phyloP scores from a whole-genome alignment of 2,888 invertebrate genomes.

The Zootermopsis nevadensis region DNA sequence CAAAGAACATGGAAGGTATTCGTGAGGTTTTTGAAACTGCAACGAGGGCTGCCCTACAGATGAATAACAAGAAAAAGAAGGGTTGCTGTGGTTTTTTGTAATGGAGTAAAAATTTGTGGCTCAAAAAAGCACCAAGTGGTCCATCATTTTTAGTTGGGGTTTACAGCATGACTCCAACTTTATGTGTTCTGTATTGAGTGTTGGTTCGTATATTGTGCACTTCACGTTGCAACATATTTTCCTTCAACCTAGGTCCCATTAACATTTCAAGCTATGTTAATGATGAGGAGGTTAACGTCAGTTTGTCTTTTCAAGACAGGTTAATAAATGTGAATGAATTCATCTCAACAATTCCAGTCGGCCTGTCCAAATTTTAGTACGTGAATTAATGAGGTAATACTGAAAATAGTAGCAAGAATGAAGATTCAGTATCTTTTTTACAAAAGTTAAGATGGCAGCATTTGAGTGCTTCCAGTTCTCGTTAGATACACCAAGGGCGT shows the following conservation, averaged over 20 bases:
- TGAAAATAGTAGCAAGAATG: background rate
- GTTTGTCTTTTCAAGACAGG: background rate
- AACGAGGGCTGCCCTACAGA: slow-evolving; percentile 96
- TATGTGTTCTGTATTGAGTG: slow-evolving; percentile 2
- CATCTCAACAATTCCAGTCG: background rate
- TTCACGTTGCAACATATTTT: background rate
- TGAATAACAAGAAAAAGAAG: slow-evolving; percentile 91
- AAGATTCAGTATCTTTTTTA: background rate
- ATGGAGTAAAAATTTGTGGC: slow-evolving; percentile 55
- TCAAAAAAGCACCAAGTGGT: background rate
- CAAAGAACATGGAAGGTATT: slow-evolving; percentile 99
- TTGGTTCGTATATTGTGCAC: background rate
- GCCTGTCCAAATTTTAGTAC: background rate
- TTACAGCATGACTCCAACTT: background rate
- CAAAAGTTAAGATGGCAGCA: background rate
- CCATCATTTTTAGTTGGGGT: background rate
- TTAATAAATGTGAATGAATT: background rate
- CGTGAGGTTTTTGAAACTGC: slow-evolving; percentile 99
- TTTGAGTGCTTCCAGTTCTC: background rate
- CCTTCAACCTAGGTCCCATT: background rate
- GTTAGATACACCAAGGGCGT: background rate
- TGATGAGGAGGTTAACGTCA: background rate
- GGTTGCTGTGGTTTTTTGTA: slow-evolving; percentile 88
- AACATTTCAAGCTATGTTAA: background rate
- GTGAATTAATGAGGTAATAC: background rate